These are phyloP conservation scores for Panopea generosa DNA, from an alignment of 2,888 invertebrate genomes.

Conservation along the genomic window DNA sequence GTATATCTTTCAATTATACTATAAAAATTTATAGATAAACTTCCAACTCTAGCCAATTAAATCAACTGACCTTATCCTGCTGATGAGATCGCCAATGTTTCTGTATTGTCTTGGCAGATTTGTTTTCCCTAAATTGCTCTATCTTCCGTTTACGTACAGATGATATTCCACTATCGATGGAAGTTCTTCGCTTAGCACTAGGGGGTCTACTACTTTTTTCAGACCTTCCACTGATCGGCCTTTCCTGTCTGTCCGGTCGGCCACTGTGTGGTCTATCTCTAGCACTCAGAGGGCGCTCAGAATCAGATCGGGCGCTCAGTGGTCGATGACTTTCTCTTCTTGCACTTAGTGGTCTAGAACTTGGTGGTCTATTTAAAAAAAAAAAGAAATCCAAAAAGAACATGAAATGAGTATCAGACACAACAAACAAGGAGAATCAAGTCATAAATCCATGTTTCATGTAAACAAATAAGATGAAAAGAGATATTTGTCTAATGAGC, in stretches of 20 bases:
- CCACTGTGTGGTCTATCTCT: slow-evolving; percentile 32
- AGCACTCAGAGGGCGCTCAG: slow-evolving; percentile 49
- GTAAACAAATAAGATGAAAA: too few relatives aligned
- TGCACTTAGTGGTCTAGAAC: slow-evolving; percentile 48
- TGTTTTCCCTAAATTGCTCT: slow-evolving; percentile 68
- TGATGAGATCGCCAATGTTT: slow-evolving; percentile 72
- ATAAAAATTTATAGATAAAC: too few relatives aligned
- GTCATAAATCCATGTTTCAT: too few relatives aligned
- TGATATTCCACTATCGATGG: slow-evolving; percentile 64
- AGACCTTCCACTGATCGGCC: slow-evolving; percentile 31
- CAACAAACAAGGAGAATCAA: too few relatives aligned
- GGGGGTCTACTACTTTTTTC: slow-evolving; percentile 44
- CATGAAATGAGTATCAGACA: too few relatives aligned
- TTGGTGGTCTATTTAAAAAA: slow-evolving; percentile 24
- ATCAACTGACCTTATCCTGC: slow-evolving; percentile 7
- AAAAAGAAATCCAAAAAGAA: too few relatives aligned
- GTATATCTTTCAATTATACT: too few relatives aligned
- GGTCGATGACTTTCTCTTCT: slow-evolving; percentile 33
- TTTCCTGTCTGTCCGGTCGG: slow-evolving; percentile 40
- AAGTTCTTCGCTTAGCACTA: slow-evolving; percentile 59
- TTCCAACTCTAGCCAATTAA: too few relatives aligned
- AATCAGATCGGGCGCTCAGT: slow-evolving; percentile 56
- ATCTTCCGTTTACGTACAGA: slow-evolving; percentile 41
- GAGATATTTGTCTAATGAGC: too few relatives aligned
- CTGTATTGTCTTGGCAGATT: slow-evolving; percentile 80